These are phyloP conservation scores for Crotalus tigris DNA, from an alignment of 2,113 vertebrate genomes.

Conservation along the genomic window DNA sequence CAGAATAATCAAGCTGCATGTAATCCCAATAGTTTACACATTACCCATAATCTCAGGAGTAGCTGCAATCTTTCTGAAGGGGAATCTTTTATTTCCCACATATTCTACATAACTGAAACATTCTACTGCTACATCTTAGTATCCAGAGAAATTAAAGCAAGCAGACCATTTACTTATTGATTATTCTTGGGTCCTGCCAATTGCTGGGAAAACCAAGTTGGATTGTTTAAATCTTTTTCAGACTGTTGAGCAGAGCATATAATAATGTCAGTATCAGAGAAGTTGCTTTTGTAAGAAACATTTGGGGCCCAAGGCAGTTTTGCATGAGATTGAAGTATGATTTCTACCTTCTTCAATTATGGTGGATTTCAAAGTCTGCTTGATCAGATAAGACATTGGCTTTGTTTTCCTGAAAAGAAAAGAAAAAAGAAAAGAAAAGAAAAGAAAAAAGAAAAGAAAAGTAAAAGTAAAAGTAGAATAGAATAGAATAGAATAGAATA, in stretches of 20 bases:
- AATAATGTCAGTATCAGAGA: background rate
- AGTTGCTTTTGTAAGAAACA: background rate
- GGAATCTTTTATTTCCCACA: background rate
- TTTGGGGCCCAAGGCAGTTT: background rate
- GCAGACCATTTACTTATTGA: background rate
- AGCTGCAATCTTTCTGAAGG: background rate
- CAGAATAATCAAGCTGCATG: background rate
- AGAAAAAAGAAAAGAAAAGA: background rate
- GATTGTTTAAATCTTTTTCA: background rate
- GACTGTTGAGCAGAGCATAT: background rate
- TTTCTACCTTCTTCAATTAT: conserved; percentile 7
- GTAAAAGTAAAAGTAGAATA: background rate
- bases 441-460: background rate
- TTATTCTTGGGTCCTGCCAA: background rate
- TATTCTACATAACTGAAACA: background rate
- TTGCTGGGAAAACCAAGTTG: background rate
- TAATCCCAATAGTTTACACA: background rate
- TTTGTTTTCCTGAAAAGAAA: background rate
- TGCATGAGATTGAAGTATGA: background rate
- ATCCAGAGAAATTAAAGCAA: background rate
- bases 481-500: background rate
- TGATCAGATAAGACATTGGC: background rate
- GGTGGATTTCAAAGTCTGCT: background rate
- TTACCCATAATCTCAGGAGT: background rate
- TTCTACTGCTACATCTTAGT: background rate